phyloP scores from a whole-genome alignment of 2,888 invertebrate species.

The Neoitamus cyanurus region DNA sequence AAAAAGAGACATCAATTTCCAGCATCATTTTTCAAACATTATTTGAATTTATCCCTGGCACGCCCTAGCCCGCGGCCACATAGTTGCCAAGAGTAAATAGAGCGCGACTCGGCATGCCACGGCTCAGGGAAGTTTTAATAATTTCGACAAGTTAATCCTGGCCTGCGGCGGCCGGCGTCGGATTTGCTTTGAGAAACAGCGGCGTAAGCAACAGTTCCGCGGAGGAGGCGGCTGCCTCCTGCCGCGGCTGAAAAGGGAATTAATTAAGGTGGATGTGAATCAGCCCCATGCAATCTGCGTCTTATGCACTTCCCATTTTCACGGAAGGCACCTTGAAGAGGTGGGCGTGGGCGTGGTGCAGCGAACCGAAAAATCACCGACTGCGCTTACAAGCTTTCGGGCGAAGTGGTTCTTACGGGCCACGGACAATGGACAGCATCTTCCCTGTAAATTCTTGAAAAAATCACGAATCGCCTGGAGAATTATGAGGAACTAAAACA shows the following conservation, averaged over 20 bases:
- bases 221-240: too few species aligned
- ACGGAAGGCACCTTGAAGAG: not conserved
- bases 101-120: not conserved
- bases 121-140: not conserved
- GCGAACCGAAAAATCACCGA: not conserved
- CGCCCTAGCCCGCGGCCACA: not conserved
- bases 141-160: not conserved
- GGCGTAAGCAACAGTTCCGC: not conserved
- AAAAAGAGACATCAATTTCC: conserved; percentile 32
- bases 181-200: not conserved
- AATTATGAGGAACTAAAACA: not conserved
- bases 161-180: not conserved
- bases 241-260: not conserved
- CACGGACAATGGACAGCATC: conserved; percentile 28
- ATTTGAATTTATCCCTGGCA: conserved; percentile 10
- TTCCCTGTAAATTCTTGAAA: conserved; percentile 32
- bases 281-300: not conserved
- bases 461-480: not conserved
- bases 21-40: conserved; percentile 21
- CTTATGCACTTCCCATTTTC: not conserved
- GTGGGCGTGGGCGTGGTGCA: not conserved
- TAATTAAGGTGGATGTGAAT: conserved; percentile 22
- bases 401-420: not conserved
- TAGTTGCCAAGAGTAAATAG: not conserved
- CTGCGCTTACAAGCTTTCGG: not conserved